Base-by-base conservation (phyloP, 2,113 vertebrate genomes). In the Illadopsis cleaveri region DNA sequence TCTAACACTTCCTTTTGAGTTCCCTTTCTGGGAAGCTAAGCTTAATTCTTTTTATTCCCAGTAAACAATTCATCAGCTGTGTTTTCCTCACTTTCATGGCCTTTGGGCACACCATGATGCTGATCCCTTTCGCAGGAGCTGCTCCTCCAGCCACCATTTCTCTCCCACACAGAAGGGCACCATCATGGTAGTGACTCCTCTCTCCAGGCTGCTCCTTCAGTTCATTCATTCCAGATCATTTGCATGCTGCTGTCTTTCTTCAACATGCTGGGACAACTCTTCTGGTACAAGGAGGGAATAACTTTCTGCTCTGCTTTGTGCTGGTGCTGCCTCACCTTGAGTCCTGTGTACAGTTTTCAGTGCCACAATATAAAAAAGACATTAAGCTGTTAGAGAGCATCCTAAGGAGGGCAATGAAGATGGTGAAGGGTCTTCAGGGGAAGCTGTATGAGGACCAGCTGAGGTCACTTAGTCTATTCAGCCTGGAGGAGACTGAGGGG, bases 401-500 rank as follows among this genome's bases (percentile, higher is more conserved):
- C 10, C 19, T 6, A 47, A 47, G 45, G 24, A 60, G 19, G 27
- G 23, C 38, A 7, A 3, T 37, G n/a, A 56, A 1, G 1, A 15
- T 30, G 23, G 38, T 10, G n/a, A 30, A 10, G 24, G 16, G 20
- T 11, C 16, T 35, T 12, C 38, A 60, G 14, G 11, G 6, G 38
- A 68, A 40, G 7, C 2, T 0, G 0, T 22, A 0, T 5, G 38
- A 75, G n/a, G 24, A 60, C 2, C 1, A 0, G 28, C 24, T 22
- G 61, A 53, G 38, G 24, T 11, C 21, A 5, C 17, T 15, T 7
- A 17, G 9, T 47, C 16, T n/a, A 20, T 10, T 89, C 24, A 31
- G 45, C 24, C n/a, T 40, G 38, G 45, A 68, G 20, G 16, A 60
- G 60, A 17, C 28, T 2, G 19, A n/a, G 38, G 10, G 23, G 38